These are phyloP conservation scores for Amblyjoppa proteus DNA, from an alignment of 2,888 invertebrate species.

Conservation along the genomic window DNA sequence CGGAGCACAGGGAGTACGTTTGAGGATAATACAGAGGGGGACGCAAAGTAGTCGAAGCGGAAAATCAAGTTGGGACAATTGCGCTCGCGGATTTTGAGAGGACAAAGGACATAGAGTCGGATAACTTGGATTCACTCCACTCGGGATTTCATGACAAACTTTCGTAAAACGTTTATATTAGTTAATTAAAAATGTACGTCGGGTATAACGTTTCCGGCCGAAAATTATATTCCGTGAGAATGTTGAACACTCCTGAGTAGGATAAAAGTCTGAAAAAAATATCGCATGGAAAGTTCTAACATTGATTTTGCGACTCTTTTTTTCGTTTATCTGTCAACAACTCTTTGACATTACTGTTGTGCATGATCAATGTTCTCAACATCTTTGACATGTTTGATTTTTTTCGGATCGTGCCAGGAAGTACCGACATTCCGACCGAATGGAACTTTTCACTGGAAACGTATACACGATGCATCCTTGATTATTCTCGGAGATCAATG, in stretches of 20 bases:
- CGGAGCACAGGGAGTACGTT: slow-evolving; percentile 81
- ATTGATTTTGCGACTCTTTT: not conserved
- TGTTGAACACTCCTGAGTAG: not conserved
- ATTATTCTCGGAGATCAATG: not conserved
- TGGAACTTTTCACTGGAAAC: not conserved
- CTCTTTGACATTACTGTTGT: not conserved
- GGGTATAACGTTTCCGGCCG: not conserved
- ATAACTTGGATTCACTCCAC: not conserved
- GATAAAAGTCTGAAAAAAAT: not conserved
- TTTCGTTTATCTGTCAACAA: not conserved
- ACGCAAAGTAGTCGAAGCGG: slow-evolving; percentile 12
- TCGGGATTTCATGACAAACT: not conserved
- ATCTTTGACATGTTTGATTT: not conserved
- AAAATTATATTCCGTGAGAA: not conserved
- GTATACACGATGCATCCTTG: not conserved
- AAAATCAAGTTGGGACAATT: not conserved
- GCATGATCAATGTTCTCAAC: not conserved
- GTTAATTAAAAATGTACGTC: not conserved
- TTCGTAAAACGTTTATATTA: not conserved
- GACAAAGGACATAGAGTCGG: not conserved
- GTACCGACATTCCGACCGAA: not conserved
- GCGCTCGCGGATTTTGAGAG: not conserved
- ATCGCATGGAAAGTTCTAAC: not conserved
- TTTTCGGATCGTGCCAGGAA: not conserved
- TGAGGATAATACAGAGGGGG: slow-evolving; percentile 18